Conservation (phyloP, 2,113 vertebrate genomes). For the Cichladusa arquata region DNA sequence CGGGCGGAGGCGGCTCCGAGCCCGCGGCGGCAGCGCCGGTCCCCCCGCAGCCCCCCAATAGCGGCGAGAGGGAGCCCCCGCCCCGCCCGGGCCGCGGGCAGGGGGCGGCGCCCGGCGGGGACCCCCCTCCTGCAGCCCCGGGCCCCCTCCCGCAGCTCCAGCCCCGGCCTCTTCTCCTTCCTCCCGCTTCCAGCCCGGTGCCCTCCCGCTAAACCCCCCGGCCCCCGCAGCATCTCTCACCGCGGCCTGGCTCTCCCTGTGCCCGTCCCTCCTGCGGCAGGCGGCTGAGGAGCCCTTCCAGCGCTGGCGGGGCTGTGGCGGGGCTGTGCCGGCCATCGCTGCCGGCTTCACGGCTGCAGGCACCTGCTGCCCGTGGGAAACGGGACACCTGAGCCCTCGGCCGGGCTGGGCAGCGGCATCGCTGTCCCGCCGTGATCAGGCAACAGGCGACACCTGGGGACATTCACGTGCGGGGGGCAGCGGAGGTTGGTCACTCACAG, state of each 20-base stretch:
- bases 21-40: not conserved
- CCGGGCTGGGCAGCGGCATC: rapidly evolving
- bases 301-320: rapidly evolving
- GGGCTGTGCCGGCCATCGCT: not conserved
- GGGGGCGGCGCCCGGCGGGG: not conserved
- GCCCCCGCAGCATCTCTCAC: not conserved
- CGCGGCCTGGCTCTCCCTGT: rapidly evolving
- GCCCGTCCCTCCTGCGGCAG: not conserved
- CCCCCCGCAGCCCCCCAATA: slow-evolving; percentile 80
- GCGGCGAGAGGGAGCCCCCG: slow-evolving; percentile 41
- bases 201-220: not conserved
- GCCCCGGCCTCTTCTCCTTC: not conserved
- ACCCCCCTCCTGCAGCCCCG: not conserved
- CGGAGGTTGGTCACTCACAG: not conserved
- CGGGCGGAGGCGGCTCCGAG: not conserved
- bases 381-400: rapidly evolving
- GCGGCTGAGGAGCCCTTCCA: not conserved
- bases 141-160: not conserved
- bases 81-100: not conserved
- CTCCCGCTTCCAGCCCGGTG: not conserved
- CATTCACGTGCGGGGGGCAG: rapidly evolving
- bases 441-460: not conserved
- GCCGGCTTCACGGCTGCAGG: rapidly evolving
- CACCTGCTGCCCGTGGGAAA: not conserved
- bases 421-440: rapidly evolving